Percentiles rank a stretch among this genome's conserved stretches.
Evolutionary conservation across 2,113 vertebrate species (phyloP).

Genomic region (Pardalotus punctatus): DNA sequence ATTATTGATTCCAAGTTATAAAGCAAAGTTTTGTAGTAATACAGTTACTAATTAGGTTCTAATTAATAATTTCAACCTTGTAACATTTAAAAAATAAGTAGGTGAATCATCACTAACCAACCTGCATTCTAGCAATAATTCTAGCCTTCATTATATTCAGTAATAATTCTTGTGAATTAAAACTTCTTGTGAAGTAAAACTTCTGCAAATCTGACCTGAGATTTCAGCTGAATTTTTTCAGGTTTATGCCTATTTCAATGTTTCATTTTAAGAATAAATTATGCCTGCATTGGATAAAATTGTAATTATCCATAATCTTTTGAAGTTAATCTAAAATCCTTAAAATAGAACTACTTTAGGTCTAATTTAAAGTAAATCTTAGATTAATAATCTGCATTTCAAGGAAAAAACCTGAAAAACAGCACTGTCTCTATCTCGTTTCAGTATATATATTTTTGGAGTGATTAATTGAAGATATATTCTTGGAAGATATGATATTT

Average conservation of each 20-base stretch:
- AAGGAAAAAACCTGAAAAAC: background rate
- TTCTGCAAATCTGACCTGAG: slow-evolving; percentile 43
- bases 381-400: slow-evolving; percentile 47
- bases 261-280: slow-evolving; percentile 46
- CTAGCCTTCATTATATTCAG: slow-evolving; percentile 25
- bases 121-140: slow-evolving; percentile 13
- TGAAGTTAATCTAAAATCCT: slow-evolving; percentile 31
- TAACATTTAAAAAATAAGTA: slow-evolving; percentile 58
- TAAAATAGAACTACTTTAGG: slow-evolving; percentile 56
- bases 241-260: background rate
- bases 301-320: slow-evolving; percentile 41
- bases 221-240: slow-evolving; percentile 27
- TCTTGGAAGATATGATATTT: background rate
- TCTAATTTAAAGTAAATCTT: slow-evolving; percentile 22
- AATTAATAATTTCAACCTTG: slow-evolving; percentile 58
- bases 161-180: slow-evolving; percentile 24
- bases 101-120: slow-evolving; percentile 42
- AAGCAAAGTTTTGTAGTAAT: slow-evolving; percentile 42
- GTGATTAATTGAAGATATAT: background rate
- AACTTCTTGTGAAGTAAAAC: too few species aligned
- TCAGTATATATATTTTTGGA: background rate
- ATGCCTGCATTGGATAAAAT: slow-evolving; percentile 21
- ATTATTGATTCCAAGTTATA: slow-evolving; percentile 46
- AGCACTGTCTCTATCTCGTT: background rate
- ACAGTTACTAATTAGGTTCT: slow-evolving; percentile 59